Percentiles rank a stretch among this genome's conserved stretches.
Evolutionary conservation across 1,140 invertebrate genomes (phyloP).

Genomic region (Himalopsyche phryganea): DNA sequence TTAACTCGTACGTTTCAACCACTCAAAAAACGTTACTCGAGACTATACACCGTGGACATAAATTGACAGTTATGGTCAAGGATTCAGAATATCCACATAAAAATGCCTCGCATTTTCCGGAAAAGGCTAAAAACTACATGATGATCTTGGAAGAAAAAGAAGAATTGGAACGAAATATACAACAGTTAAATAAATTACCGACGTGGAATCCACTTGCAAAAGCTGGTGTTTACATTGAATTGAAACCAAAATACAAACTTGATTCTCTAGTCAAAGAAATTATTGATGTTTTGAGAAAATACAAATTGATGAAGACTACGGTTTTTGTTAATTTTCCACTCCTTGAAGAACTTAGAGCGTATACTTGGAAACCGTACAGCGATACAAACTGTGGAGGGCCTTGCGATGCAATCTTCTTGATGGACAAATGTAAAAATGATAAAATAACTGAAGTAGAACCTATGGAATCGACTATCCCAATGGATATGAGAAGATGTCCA

Average conservation of each 20-base stretch:
- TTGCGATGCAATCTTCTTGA: slow-evolving; percentile 44
- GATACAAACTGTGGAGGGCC: slow-evolving; percentile 45
- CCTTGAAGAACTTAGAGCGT: slow-evolving; percentile 42
- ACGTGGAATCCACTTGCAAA: slow-evolving; percentile 53
- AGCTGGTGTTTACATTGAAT: slow-evolving; percentile 45
- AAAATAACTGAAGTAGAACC: slow-evolving; percentile 38
- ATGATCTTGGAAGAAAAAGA: slow-evolving; percentile 49
- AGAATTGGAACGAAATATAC: slow-evolving; percentile 44
- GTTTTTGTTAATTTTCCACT: slow-evolving; percentile 43
- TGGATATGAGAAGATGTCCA: slow-evolving; percentile 45
- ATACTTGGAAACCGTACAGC: slow-evolving; percentile 48
- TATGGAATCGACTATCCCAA: slow-evolving; percentile 42
- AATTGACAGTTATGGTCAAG: slow-evolving; percentile 52
- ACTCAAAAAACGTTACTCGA: slow-evolving; percentile 43
- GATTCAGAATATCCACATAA: slow-evolving; percentile 46
- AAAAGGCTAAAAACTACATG: slow-evolving; percentile 54
- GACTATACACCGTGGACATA: slow-evolving; percentile 46
- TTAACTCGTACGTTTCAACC: slow-evolving; percentile 44
- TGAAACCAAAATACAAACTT: slow-evolving; percentile 37
- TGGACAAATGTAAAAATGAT: slow-evolving; percentile 46
- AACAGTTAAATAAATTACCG: slow-evolving; percentile 46
- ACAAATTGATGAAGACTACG: slow-evolving; percentile 46
- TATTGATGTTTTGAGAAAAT: slow-evolving; percentile 43
- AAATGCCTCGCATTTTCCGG: slow-evolving; percentile 52
- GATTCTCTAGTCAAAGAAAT: slow-evolving; percentile 41